Evolutionary conservation across 2,797 vertebrate species (phyloP).

Genomic region (Pangasius krempfi): DNA sequence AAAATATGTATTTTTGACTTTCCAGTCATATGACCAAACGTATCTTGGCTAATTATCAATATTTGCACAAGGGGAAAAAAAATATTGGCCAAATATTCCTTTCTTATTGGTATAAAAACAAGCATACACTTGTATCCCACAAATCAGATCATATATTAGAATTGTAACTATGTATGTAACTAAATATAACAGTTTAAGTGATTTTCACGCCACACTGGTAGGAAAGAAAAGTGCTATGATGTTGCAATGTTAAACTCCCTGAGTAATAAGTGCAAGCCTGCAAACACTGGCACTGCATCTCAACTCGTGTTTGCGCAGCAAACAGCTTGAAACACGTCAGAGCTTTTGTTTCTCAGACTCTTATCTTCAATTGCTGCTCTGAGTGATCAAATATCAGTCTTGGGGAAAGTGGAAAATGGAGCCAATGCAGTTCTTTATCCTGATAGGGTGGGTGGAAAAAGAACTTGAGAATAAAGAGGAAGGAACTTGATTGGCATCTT

Average conservation of each 20-base stretch:
- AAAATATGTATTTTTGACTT: background rate
- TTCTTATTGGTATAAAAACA: background rate
- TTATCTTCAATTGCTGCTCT: slow-evolving; percentile 11
- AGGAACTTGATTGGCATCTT: background rate
- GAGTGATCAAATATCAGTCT: background rate
- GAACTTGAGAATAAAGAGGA: background rate
- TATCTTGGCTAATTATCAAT: background rate
- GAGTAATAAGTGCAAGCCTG: background rate
- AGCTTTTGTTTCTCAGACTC: slow-evolving; percentile 23
- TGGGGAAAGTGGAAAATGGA: slow-evolving; percentile 18
- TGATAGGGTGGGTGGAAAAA: slow-evolving; percentile 7
- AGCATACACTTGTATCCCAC: background rate
- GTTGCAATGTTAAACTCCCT: too few species aligned
- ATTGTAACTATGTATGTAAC: background rate
- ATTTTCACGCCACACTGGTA: background rate
- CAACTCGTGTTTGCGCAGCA: slow-evolving; percentile 15
- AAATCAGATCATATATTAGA: background rate
- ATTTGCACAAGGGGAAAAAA: background rate
- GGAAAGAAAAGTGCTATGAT: background rate
- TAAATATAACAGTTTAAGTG: background rate
- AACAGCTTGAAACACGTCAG: slow-evolving; percentile 27
- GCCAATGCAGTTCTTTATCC: background rate
- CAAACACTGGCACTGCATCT: background rate
- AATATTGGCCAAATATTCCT: background rate
- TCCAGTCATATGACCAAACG: background rate